Base-by-base conservation (phyloP, 30 jellyfish, hydroid and myxozoan genomes). In the Morbakka virulenta region DNA sequence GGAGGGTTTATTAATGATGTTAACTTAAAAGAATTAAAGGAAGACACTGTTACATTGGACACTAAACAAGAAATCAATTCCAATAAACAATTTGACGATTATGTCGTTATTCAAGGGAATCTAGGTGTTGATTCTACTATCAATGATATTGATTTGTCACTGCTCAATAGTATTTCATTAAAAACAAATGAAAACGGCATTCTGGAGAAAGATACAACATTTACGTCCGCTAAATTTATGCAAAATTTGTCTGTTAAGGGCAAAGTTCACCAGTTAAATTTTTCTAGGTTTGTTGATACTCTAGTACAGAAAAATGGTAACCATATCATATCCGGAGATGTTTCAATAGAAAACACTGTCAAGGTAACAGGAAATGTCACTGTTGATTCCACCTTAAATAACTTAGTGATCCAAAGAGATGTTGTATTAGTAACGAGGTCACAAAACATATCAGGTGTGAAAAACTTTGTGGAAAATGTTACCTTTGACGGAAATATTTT, bases 41-140 rank as follows among this genome's bases (percentile, higher is more conserved):
- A 35, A 24, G 97, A 83, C 27, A 29, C 74, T 47, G 97, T 89
- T 22, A 72, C 92, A 22, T 36, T 83, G 4, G 33, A 57, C 49
- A 49, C 82, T 17, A 75, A 83, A 24, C 97, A 89, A 35, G 50
- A 68, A 2, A 77, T 89, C 1, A 26, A 75, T 1, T 35, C 94
- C 2, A 73, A 47, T 0, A 80, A 77, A 69, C 50, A 13, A 3
- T 77, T 89, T 69, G 61, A 50, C 3, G 52, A 41, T 0, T n/a
- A n/a, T n/a, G 9, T 89, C 6, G 17, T n/a, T 9, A 32, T 72
- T 1, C 28, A 52, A 22, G 34, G 73, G 2, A 70, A 74, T 50
- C 61, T 88, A 3, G 61, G 36, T 9, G 66, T 90, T 20, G 61
- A 70, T 78, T 80, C 95, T n/a, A 49, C 84, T 0, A 50, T 80